Evolutionary conservation across 1,140 invertebrate genomes (phyloP).

Genomic region (Archegozetes longisetosus): DNA sequence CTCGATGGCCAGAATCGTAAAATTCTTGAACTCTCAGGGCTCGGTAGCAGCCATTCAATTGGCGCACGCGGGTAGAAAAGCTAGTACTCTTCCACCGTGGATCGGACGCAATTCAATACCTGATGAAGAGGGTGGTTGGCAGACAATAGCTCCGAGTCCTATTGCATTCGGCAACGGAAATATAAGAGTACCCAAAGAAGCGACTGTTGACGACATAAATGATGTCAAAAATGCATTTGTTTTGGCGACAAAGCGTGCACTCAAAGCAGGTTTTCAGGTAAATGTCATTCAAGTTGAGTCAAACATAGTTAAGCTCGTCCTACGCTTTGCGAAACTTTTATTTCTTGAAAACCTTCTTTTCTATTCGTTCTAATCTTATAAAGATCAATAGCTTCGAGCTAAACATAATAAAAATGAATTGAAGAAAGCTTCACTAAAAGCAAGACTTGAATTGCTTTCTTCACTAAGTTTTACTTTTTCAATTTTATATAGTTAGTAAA

Average conservation of each 20-base stretch:
- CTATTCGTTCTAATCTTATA: too few species aligned
- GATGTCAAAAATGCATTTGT: background rate
- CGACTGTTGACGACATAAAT: background rate
- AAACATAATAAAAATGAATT: too few species aligned
- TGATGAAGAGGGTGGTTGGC: slow-evolving; percentile 3
- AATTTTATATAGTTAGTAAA: background rate
- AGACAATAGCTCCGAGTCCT: background rate
- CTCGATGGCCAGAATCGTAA: background rate
- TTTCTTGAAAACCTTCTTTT: too few species aligned
- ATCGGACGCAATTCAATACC: background rate
- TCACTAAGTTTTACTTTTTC: background rate
- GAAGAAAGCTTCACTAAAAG: too few species aligned
- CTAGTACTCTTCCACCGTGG: background rate
- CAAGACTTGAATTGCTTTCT: too few species aligned
- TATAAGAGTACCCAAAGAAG: slow-evolving; percentile 1
- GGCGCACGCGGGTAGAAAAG: background rate
- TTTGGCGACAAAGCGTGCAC: background rate
- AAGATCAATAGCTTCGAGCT: too few species aligned
- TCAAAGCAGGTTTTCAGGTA: slow-evolving; percentile 2
- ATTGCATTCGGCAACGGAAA: background rate
- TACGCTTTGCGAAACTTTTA: too few species aligned
- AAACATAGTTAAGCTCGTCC: too few species aligned
- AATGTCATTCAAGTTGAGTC: too few species aligned
- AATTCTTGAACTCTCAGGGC: background rate
- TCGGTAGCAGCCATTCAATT: background rate